phyloP scores from a whole-genome alignment of 2,113 vertebrate species.

The Riparia riparia region DNA sequence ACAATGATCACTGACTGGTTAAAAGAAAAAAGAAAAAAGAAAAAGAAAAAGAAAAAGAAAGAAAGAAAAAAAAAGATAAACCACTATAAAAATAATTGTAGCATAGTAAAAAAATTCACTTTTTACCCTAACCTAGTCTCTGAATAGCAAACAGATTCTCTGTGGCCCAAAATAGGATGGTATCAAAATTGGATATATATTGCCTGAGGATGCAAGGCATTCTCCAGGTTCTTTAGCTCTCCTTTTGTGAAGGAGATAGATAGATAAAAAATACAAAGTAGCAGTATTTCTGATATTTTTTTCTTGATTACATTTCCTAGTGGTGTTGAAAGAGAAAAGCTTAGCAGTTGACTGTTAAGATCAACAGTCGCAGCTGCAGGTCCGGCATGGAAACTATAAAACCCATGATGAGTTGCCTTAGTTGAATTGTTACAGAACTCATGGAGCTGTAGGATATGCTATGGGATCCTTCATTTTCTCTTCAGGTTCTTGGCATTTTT shows the following conservation, averaged over 20 bases:
- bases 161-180: not conserved
- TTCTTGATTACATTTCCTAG: not conserved
- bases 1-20: not conserved
- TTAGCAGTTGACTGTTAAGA: not conserved
- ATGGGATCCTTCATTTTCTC: not conserved
- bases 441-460: not conserved
- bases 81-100: not conserved
- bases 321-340: not conserved
- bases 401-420: not conserved
- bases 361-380: not conserved
- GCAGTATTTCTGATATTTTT: not conserved
- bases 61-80: not conserved
- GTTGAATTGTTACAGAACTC: not conserved
- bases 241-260: not conserved
- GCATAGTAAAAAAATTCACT: not conserved
- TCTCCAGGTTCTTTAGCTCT: not conserved
- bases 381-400: not conserved
- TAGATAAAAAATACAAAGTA: not conserved
- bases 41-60: not conserved
- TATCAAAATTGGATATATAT: not conserved
- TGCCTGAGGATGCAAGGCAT: not conserved
- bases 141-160: not conserved
- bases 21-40: not conserved
- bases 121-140: not conserved
- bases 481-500: not conserved